Base-by-base conservation (phyloP, 2,888 invertebrate genomes). In the Tachina lurida region DNA sequence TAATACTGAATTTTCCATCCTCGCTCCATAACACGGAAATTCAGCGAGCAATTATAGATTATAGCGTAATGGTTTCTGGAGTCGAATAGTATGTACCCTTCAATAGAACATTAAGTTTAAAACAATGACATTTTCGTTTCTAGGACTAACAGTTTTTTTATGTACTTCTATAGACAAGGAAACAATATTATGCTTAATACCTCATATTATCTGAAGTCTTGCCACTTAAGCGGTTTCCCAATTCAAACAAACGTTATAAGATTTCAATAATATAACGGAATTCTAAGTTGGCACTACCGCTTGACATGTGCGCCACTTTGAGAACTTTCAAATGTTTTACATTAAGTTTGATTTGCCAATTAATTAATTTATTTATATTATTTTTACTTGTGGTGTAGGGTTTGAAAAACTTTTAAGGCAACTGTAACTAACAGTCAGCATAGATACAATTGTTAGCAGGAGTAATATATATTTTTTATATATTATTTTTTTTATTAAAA, bases 381-480 rank as follows among this genome's bases (percentile, higher is more conserved):
- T 10, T 56, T 56, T 12, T 4, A 19, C 0, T 22, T 12, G 5
- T 56, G 12, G 13, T 17, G 10, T 3, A 22, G 19, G 12, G 13
- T 10, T 10, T n/a, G 2, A 65, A 83, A 41, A 60, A 45, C n/a
- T 60, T 19, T 62, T 19, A 68, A 60, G 17, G 10, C 68, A 56
- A 65, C 43, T 62, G 54, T 67, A 74, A 47, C 62, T 65, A 75
- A 84, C n/a, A 62, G 58, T 67, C 19, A 22, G 52, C 54, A 70
- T 63, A 74, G 74, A 85, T 58, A 63, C 56, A 56, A 81, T 77
- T 77, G 70, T 74, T 85, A 78, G 68, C 68, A 68, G 52, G 45
- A 78, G 49, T 77, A 31, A 77, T 68, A 81, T 68, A 77, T n/a
- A n/a, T n/a, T n/a, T 77, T 47, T 56, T 68, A 62, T 47, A 70